phyloP scores from a whole-genome alignment of 2,113 vertebrate genomes.

The Cygnus atratus region DNA sequence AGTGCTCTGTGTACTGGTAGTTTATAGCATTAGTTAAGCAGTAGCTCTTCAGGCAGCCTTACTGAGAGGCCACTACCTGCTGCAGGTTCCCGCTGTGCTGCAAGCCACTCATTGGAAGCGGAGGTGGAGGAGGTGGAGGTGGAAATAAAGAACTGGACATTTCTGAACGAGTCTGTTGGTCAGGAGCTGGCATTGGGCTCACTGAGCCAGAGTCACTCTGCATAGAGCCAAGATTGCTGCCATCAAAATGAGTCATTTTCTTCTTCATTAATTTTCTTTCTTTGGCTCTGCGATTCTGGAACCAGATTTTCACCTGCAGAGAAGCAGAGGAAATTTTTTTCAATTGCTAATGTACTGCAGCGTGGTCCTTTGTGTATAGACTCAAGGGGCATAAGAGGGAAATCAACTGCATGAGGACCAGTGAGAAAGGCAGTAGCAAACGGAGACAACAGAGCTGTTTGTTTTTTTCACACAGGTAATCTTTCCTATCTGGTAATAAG shows the following conservation, averaged over 20 bases:
- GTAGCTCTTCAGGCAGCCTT: not conserved
- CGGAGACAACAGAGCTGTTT: not conserved
- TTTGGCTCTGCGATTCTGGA: constrained; percentile 92
- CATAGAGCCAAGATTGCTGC: constrained; percentile 80
- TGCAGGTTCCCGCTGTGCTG: constrained; percentile 85
- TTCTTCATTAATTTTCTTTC: constrained; percentile 93
- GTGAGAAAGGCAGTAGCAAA: not conserved
- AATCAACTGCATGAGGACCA: not conserved
- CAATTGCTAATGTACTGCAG: not conserved
- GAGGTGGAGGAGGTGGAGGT: constrained; percentile 56
- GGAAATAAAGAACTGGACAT: constrained; percentile 75
- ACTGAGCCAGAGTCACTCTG: constrained; percentile 91
- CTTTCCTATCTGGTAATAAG: not conserved
- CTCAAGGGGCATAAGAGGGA: not conserved
- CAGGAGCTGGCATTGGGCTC: constrained; percentile 84
- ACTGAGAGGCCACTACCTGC: constrained; percentile 83
- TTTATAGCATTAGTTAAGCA: not conserved
- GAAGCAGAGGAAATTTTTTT: not conserved
- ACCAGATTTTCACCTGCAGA: constrained; percentile 92
- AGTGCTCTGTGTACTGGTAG: not conserved
- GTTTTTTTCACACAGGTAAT: not conserved
- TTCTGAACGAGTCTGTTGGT: constrained; percentile 73
- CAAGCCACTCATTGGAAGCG: constrained; percentile 75
- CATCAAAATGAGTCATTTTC: constrained; percentile 90
- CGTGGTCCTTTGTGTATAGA: not conserved